Evolutionary conservation across 2,113 vertebrate genomes (phyloP), one percentile per base, ranked within the genome.

Genomic region (Tupaia tana): DNA sequence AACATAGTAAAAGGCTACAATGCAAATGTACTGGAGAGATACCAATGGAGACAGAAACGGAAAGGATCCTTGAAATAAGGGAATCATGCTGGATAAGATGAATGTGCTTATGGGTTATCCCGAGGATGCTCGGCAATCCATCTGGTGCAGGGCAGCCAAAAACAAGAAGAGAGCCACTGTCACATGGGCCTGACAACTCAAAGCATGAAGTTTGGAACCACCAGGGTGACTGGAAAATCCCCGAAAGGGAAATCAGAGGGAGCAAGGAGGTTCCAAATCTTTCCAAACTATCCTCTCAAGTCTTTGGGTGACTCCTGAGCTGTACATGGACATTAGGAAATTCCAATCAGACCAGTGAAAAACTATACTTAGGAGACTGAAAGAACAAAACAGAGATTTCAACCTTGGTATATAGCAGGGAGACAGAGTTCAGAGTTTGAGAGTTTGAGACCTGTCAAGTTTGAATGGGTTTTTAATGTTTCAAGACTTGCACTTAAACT

Each of bases 331-430:
- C 34, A 89, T 34, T 34, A 70, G 66, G 19, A 82, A 31, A 92
- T 9, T 85, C 18, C 43, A 80, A 80, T 14, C 12, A 66, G 34
- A n/a, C 64, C 56, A 70, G 15, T 59, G 24, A 56, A 43, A 71
- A 96, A 70, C 61, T 63, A n/a, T 0, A 59, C 6, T 34, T 84
- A n/a, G 20, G 24, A 89, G 61, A n/a, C 34, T 31, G 31, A 93
- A 93, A 90, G 66, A 84, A 63, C 2, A 91, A 83, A 94, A 18
- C 6, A 91, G 52, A 79, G 34, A 78, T 69, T 71, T 82, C 54
- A 86, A 22, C 34, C 86, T 7, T 9, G 89, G 11, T 54, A 29
- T 3, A 61, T 7, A n/a, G 18, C 29, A 74, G 24, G 14, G 73
- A 90, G 58, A 82, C 31, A 67, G 31, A 69, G 7, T 64, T 77